Percentiles rank a stretch among this genome's conserved stretches.
Evolutionary conservation across 35 echinoderm and acorn worm species (phyloP).

Genomic region (Heliocidaris tuberculata): DNA sequence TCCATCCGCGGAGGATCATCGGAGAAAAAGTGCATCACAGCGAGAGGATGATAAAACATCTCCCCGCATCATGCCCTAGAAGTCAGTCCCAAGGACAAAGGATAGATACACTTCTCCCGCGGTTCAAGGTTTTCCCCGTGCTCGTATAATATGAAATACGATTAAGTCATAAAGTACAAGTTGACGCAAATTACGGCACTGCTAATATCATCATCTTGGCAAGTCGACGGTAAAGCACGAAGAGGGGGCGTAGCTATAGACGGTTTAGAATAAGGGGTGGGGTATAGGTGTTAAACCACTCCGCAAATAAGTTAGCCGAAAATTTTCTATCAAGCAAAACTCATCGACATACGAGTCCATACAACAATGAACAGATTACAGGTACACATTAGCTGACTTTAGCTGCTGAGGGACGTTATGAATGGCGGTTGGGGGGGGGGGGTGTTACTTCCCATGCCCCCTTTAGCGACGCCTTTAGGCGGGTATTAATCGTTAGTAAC

Average conservation of each 20-base stretch:
- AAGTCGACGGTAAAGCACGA: neutral
- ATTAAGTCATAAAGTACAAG: conserved; percentile 18
- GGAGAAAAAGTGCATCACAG: neutral
- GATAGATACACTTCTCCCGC: neutral
- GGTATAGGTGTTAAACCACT: neutral
- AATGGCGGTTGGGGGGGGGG: neutral
- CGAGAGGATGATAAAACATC: neutral
- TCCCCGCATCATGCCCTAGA: neutral
- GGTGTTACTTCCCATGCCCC: neutral
- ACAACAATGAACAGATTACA: too few relatives aligned
- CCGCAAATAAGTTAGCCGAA: too few relatives aligned
- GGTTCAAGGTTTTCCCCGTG: neutral
- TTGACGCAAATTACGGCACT: conserved; percentile 10
- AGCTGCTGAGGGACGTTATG: neutral
- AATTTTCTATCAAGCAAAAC: too few relatives aligned
- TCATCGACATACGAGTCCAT: too few relatives aligned
- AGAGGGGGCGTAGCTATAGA: neutral
- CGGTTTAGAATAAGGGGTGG: neutral
- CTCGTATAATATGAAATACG: neutral
- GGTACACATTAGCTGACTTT: too few relatives aligned
- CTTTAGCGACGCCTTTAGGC: neutral
- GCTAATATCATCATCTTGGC: conserved; percentile 11
- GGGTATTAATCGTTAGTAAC: neutral
- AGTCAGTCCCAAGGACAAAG: neutral
- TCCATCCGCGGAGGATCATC: too few relatives aligned